Base-by-base conservation (phyloP, 1,140 invertebrate genomes). In the Plectus sambesii region DNA sequence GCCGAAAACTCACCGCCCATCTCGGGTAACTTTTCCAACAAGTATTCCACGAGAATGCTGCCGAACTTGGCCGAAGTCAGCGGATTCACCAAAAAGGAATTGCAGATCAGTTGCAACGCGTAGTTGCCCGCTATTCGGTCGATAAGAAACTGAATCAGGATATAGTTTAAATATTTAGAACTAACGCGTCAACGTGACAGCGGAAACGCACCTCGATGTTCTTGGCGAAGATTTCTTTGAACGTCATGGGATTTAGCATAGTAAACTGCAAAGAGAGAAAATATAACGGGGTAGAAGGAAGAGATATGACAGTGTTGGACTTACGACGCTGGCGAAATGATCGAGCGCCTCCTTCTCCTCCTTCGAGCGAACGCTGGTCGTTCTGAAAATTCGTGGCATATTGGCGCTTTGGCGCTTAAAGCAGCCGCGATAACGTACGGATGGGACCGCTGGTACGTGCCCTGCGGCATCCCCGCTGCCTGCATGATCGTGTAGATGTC, bases 1-100 rank as follows among this genome's bases (percentile, higher is more conserved):
- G n/a, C n/a, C n/a, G n/a, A n/a, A n/a, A 5, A 68, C 73, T 74
- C 72, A 17, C 85, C 85, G 19, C 92, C 93, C 89, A 97, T 96
- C 69, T 96, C 89, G 59, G 90, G 84, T 83, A 97, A 90, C 63
- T 86, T 78, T 46, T 85, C 83, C 0, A 98, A 69, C 5, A 98
- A 73, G 74, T 90, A 96, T 70, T 96, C 88, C 0, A 97, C 87
- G 1, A 98, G 71, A 43, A 97, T 88, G 0, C 87, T 96, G 0
- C 90, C 90, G 73, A 96, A 96, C 39, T 93, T 87, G 0, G 89
- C 85, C 0, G 88, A 94, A 0, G 89, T 94, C 0, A 83, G 80
- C 2, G 82, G 81, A 72, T 90, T 92, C 17, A 87, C 87, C 1
- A 97, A 73, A 68, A 98, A 89, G 0, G 86, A 87, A 69, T 94